Conservation (phyloP, 2,113 vertebrate species). For the Trichechus manatus region DNA sequence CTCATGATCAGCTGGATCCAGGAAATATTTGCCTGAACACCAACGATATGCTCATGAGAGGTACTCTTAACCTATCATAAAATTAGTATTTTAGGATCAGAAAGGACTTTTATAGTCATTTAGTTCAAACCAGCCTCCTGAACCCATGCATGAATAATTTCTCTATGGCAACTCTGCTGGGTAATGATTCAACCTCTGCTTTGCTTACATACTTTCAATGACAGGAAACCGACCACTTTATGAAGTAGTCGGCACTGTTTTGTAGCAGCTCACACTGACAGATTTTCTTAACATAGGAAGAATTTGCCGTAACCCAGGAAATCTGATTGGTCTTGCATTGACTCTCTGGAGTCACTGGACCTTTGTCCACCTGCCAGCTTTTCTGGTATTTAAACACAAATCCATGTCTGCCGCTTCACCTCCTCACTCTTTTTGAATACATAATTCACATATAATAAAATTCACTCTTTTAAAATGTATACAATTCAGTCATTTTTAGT, state of each 20-base stretch:
- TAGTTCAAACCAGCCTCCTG: neutral
- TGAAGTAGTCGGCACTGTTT: rapidly evolving
- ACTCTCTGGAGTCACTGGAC: neutral
- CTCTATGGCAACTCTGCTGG: neutral
- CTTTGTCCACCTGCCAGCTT: neutral
- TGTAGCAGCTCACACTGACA: neutral
- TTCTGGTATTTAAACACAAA: too few species aligned
- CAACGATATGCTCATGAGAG: neutral
- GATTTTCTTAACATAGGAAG: neutral
- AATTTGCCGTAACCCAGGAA: neutral
- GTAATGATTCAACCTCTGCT: neutral
- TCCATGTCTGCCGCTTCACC: neutral
- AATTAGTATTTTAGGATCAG: neutral
- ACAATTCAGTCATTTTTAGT: neutral
- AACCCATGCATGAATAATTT: rapidly evolving
- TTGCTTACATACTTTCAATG: neutral
- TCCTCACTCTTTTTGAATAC: neutral
- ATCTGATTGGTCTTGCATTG: neutral
- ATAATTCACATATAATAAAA: neutral
- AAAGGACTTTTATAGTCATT: neutral
- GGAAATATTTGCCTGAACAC: neutral
- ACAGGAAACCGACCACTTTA: neutral
- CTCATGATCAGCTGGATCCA: neutral
- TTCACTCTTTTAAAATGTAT: neutral
- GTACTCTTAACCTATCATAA: neutral